Percentiles rank a stretch among this genome's conserved stretches.
phyloP scores from a whole-genome alignment of 2,113 vertebrate genomes.

The Rhegmatorhina hoffmannsi region DNA sequence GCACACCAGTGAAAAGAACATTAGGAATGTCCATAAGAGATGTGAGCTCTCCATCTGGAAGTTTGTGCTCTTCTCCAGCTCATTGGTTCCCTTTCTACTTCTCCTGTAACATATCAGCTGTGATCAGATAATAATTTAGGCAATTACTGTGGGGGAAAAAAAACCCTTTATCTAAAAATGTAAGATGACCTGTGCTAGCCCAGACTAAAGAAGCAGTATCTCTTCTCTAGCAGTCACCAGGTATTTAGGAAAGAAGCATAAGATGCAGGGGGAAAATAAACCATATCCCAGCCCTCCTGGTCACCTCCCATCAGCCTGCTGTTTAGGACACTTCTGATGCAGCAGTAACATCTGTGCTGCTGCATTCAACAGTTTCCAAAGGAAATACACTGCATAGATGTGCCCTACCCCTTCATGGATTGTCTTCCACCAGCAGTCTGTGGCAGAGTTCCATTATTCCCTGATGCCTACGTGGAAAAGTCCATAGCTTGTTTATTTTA shows the following conservation, averaged over 20 bases:
- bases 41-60: not conserved
- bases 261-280: not conserved
- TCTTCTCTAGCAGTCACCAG: not conserved
- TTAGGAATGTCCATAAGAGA: not conserved
- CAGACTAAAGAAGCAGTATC: not conserved
- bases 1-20: not conserved
- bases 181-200: not conserved
- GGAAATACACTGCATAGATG: not conserved
- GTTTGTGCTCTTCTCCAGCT: not conserved
- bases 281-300: not conserved
- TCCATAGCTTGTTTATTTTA: constrained; percentile 16
- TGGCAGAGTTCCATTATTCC: constrained; percentile 1
- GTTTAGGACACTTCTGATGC: not conserved
- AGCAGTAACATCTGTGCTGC: not conserved
- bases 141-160: not conserved
- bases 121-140: not conserved
- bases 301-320: not conserved
- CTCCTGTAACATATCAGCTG: not conserved
- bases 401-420: not conserved
- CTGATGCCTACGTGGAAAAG: not conserved
- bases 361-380: not conserved
- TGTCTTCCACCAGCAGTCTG: not conserved
- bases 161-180: not conserved
- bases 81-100: not conserved
- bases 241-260: not conserved